Evolutionary conservation across 2,888 invertebrate species (phyloP), one percentile per base, ranked within the genome.

Genomic region (Ormyrus rosae): DNA sequence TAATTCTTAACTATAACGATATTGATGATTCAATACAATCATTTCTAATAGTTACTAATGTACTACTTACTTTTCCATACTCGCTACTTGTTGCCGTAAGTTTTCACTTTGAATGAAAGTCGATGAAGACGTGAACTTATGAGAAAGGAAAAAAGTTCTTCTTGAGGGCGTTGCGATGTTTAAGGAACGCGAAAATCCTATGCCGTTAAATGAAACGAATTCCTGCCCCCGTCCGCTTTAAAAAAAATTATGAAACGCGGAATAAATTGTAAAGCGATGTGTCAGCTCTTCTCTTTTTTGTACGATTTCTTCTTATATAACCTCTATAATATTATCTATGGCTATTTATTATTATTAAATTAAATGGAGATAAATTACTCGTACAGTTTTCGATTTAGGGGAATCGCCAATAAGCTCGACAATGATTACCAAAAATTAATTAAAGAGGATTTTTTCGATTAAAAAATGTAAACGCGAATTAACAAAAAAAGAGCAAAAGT

Each of bases 361-460:
- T 61, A 67, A 72, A 71, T 10, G 50, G 65, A 58, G 13, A 19
- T 50, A 13, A 73, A 80, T 77, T 65, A 73, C 60, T 60, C 70
- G 74, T 75, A 78, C 81, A 64, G 72, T 72, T 72, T 73, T 79
- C 69, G 63, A 79, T 68, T 63, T 74, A 55, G 55, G 56, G 67
- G 63, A 68, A 65, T 76, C 63, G 73, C 70, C 64, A 74, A 78
- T 63, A 51, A 81, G 64, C 53, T 81, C 63, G 69, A 78, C 73
- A 65, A 80, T 75, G 34, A 72, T 51, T 72, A n/a, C 60, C 6
- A 60, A 34, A 60, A 34, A 19, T 9, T 9, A 60, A 34, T 34
- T 11, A 34, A 64, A 64, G 13, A 13, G 7, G 50, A 8, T 64
- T 64, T n/a, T 64, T 64, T 64, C 50, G n/a, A 64, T 50, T 64